phyloP scores from a whole-genome alignment of 2,113 vertebrate genomes.

The Chaenocephalus aceratus region DNA sequence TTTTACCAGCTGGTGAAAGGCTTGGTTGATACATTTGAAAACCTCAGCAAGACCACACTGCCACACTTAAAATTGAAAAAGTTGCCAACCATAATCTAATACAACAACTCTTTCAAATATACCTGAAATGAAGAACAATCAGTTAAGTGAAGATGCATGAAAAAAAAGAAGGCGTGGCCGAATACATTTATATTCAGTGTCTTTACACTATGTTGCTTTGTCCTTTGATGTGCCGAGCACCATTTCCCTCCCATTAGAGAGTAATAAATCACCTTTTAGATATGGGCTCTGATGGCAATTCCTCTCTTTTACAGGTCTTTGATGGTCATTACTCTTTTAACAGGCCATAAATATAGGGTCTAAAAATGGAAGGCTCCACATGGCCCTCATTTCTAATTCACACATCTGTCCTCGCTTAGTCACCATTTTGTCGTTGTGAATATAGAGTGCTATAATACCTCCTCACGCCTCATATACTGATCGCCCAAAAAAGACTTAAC shows the following conservation, averaged over 20 bases:
- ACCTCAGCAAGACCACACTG: neutral
- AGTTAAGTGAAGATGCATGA: conserved; percentile 33
- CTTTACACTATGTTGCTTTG: conserved; percentile 65
- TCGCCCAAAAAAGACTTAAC: conserved; percentile 38
- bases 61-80: neutral
- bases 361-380: conserved; percentile 82
- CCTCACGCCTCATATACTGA: conserved; percentile 35
- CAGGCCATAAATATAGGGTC: conserved; percentile 83
- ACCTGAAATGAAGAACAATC: conserved; percentile 42
- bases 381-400: conserved; percentile 84
- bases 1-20: conserved; percentile 37
- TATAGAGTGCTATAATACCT: conserved; percentile 59
- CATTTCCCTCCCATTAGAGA: conserved; percentile 80
- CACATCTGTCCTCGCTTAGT: conserved; percentile 84
- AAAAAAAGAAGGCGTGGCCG: conserved; percentile 23
- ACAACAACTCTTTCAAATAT: conserved; percentile 28
- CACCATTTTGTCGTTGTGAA: conserved; percentile 76
- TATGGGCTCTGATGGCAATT: conserved; percentile 77
- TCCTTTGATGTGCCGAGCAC: conserved; percentile 78
- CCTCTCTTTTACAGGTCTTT: conserved; percentile 82
- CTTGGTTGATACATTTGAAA: conserved; percentile 22
- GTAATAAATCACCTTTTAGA: conserved; percentile 84
- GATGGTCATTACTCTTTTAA: conserved; percentile 86
- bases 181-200: conserved; percentile 66
- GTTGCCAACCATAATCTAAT: conserved; percentile 20